These are phyloP conservation scores for Carcinoscorpius rotundicauda DNA, from an alignment of 1,140 invertebrate species.

Conservation along the genomic window DNA sequence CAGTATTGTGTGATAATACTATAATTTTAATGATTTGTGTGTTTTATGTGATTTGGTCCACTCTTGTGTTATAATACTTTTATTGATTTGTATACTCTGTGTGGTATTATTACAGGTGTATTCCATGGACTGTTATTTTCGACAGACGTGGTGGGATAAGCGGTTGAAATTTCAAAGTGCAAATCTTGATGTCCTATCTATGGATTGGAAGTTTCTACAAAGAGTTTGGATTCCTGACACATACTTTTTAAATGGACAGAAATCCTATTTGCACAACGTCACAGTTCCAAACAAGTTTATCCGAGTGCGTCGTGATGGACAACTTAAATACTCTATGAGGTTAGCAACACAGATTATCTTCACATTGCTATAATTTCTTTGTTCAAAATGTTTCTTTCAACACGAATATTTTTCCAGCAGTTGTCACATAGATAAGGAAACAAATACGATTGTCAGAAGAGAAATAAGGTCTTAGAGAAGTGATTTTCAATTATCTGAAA, in stretches of 20 bases:
- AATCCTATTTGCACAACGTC: constrained; percentile 36
- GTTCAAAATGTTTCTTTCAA: too few species aligned
- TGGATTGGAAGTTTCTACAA: constrained; percentile 41
- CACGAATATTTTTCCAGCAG: too few species aligned
- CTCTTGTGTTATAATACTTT: too few species aligned
- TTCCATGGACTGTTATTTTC: constrained; percentile 49
- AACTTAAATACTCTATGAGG: constrained; percentile 37
- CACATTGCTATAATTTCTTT: too few species aligned
- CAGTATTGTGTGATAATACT: too few species aligned
- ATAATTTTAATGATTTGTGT: too few species aligned
- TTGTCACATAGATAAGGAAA: too few species aligned
- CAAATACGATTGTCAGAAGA: too few species aligned
- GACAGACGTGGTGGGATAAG: constrained; percentile 46
- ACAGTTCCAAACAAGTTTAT: constrained; percentile 38
- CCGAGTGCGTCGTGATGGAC: constrained; percentile 33
- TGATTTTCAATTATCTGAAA: too few species aligned
- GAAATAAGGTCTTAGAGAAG: too few species aligned
- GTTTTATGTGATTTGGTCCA: too few species aligned
- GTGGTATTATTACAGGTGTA: constrained; percentile 35
- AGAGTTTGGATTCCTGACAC: constrained; percentile 50
- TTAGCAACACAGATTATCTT: constrained; percentile 11
- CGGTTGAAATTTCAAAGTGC: constrained; percentile 36
- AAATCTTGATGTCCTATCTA: constrained; percentile 33
- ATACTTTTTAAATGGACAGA: constrained; percentile 44
- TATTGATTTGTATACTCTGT: too few species aligned